Evolutionary conservation across 2,113 vertebrate species (phyloP).

Genomic region (Mirza zaza): DNA sequence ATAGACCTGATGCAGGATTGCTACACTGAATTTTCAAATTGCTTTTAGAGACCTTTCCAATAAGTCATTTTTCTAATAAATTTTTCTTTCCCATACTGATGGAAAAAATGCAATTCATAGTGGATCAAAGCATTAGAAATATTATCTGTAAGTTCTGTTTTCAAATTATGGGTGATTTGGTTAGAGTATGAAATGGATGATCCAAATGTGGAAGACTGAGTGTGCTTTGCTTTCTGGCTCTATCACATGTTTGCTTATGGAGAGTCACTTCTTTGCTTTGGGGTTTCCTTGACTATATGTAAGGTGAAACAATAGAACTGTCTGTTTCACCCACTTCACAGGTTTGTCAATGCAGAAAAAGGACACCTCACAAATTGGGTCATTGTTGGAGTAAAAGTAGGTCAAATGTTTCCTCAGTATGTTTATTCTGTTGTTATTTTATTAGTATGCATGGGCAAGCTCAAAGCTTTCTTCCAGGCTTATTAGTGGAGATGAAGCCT

Average conservation of each 20-base stretch:
- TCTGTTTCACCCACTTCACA: background rate
- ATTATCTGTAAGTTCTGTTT: background rate
- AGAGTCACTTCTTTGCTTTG: background rate
- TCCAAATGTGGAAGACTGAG: background rate
- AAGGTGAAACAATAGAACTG: background rate
- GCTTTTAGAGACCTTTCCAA: background rate
- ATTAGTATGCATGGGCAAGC: background rate
- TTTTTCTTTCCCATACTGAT: background rate
- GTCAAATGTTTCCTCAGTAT: background rate
- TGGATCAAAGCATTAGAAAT: background rate
- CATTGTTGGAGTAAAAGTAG: background rate
- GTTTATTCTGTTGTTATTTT: background rate
- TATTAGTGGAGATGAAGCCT: background rate
- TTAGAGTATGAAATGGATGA: background rate
- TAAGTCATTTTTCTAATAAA: background rate
- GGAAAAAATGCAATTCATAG: background rate
- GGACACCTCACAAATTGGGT: background rate
- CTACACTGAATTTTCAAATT: background rate
- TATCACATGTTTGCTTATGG: background rate
- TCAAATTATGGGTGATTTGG: background rate
- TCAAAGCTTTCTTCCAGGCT: background rate
- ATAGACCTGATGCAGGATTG: background rate
- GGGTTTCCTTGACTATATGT: background rate
- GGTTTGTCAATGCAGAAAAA: background rate
- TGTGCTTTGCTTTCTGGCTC: background rate